Evolutionary conservation across 2,888 invertebrate genomes (phyloP).

Genomic region (Nomada flava): DNA sequence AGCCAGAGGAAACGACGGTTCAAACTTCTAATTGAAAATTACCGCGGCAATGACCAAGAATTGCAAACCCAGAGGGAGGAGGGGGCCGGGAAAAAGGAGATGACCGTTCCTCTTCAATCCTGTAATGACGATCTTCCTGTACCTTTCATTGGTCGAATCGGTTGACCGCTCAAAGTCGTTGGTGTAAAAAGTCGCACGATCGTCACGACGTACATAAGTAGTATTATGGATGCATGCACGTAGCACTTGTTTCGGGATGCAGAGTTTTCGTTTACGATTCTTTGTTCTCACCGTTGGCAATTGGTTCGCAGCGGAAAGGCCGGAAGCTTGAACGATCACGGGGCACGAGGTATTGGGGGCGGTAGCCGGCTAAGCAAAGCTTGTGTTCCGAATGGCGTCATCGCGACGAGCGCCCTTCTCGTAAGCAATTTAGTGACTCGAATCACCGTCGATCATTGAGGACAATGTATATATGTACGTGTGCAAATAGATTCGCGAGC

Average conservation of each 20-base stretch:
- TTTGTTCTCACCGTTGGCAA: conserved; percentile 16
- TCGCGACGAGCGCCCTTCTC: conserved; percentile 20
- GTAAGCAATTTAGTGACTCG: conserved; percentile 56
- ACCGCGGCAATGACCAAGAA: conserved; percentile 71
- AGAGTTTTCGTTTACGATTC: conserved; percentile 29
- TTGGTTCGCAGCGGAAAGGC: conserved; percentile 17
- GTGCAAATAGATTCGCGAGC: conserved; percentile 55
- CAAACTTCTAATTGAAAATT: conserved; percentile 70
- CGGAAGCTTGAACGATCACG: conserved; percentile 61
- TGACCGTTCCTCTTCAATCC: conserved; percentile 52
- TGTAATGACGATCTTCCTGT: conserved; percentile 70
- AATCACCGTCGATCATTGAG: conserved; percentile 36
- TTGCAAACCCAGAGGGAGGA: conserved; percentile 16
- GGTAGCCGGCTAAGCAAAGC: conserved; percentile 28
- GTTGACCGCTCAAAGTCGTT: conserved; percentile 31
- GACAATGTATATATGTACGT: conserved; percentile 35
- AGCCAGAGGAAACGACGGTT: conserved; percentile 68
- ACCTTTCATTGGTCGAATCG: conserved; percentile 59
- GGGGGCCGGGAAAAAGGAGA: conserved; percentile 18
- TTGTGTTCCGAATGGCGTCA: conserved; percentile 17
- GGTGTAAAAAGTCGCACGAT: conserved; percentile 52
- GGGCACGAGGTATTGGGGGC: conserved; percentile 23
- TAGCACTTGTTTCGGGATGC: conserved; percentile 22
- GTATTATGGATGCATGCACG: no score
- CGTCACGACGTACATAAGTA: background rate